Evolutionary conservation across 2,797 vertebrate genomes (phyloP).

Genomic region (Myiothlypis coronata): DNA sequence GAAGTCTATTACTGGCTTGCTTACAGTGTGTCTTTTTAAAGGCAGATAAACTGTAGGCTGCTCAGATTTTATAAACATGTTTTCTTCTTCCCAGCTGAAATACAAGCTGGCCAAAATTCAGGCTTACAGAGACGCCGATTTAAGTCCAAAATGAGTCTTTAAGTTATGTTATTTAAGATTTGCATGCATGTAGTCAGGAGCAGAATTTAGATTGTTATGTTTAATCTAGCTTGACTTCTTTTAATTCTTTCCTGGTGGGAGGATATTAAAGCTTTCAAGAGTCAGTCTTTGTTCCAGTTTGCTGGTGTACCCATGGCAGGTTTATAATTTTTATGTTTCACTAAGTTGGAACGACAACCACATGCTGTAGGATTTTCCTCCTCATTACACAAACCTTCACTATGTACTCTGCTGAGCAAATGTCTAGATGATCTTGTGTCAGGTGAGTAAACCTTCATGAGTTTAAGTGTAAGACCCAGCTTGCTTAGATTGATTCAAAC

Average conservation of each 20-base stretch:
- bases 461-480: not conserved
- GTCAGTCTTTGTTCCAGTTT: not conserved
- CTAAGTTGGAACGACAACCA: constrained; percentile 2
- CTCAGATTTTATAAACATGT: constrained; percentile 39
- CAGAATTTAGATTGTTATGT: constrained; percentile 20
- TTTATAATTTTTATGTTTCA: constrained; percentile 43
- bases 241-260: constrained; percentile 35
- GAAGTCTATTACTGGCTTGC: not conserved
- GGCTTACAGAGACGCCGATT: not conserved
- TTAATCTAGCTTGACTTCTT: not conserved
- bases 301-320: not conserved
- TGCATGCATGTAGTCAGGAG: constrained; percentile 7
- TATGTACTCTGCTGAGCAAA: not conserved
- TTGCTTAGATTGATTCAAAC: not conserved
- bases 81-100: constrained; percentile 31
- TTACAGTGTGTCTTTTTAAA: constrained; percentile 1
- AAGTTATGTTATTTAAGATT: constrained; percentile 19
- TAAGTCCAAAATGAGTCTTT: not conserved
- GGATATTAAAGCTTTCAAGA: constrained; percentile 21
- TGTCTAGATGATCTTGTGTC: not conserved
- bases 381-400: constrained; percentile 13
- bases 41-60: constrained; percentile 6
- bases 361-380: constrained; percentile 1
- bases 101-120: constrained; percentile 10
- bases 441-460: constrained; percentile 24